These are phyloP conservation scores for Hassar affinis DNA, from an alignment of 2,113 vertebrate species.

Conservation along the genomic window DNA sequence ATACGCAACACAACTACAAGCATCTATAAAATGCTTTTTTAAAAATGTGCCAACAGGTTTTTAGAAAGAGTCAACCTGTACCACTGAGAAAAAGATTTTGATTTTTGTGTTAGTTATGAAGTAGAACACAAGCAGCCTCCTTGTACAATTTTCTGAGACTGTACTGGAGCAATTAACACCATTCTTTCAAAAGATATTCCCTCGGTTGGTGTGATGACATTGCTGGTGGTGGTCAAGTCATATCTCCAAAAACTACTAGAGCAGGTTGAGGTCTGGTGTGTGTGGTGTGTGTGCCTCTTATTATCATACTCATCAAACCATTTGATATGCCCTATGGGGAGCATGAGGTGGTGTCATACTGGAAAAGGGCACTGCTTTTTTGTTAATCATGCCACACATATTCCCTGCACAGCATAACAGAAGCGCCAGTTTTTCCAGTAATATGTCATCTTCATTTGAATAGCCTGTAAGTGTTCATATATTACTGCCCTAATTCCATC, in stretches of 20 bases:
- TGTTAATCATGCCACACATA: not conserved
- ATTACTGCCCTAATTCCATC: not conserved
- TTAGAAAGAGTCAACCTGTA: not conserved
- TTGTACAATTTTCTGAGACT: not conserved
- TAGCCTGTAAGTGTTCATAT: conserved; percentile 21
- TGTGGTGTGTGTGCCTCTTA: too few species aligned
- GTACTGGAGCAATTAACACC: not conserved
- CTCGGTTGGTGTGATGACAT: not conserved
- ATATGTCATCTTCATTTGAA: not conserved
- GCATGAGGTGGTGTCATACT: not conserved
- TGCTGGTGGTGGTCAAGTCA: not conserved
- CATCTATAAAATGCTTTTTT: not conserved
- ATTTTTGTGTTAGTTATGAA: not conserved
- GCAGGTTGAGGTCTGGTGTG: not conserved
- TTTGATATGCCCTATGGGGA: not conserved
- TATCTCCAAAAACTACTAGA: not conserved
- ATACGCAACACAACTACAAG: not conserved
- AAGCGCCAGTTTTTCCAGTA: not conserved
- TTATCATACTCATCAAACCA: not conserved
- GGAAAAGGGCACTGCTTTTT: not conserved
- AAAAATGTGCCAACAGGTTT: not conserved
- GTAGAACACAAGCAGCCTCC: not conserved
- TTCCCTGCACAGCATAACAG: not conserved
- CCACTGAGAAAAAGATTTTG: too few species aligned
- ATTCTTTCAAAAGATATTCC: not conserved